A percentile compares a stretch with the other conserved stretches of the same genome.
Conservation (phyloP, 2,797 vertebrate species). For the Bradypus variegatus region DNA sequence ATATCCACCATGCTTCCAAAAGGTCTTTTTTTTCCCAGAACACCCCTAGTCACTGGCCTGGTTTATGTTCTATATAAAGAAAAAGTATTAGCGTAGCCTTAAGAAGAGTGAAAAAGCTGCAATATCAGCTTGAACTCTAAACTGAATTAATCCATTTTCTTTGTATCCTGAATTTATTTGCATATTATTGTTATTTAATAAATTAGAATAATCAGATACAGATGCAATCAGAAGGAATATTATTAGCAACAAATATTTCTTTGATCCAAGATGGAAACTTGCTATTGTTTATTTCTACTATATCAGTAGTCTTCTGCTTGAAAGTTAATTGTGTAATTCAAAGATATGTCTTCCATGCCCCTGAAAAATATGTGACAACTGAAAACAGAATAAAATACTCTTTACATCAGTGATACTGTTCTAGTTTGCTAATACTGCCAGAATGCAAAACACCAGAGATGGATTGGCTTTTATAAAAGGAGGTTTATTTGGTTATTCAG, state of each 20-base stretch:
- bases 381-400: constrained; percentile 35
- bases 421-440: too few species aligned
- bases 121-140: constrained; percentile 46
- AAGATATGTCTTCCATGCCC: not conserved
- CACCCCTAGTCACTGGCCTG: not conserved
- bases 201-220: constrained; percentile 62
- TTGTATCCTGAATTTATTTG: constrained; percentile 56
- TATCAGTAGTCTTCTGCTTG: constrained; percentile 26
- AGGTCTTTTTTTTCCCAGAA: not conserved
- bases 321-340: constrained; percentile 42
- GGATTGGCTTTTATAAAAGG: too few species aligned
- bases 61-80: not conserved
- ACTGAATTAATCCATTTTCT: constrained; percentile 50
- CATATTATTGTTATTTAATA: constrained; percentile 52
- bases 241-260: constrained; percentile 56
- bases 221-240: constrained; percentile 56
- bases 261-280: constrained; percentile 43
- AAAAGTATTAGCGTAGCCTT: constrained; percentile 18
- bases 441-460: too few species aligned
- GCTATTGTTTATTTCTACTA: constrained; percentile 50
- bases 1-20: not conserved
- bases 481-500: too few species aligned
- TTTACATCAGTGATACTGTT: not conserved
- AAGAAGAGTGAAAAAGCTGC: constrained; percentile 27
- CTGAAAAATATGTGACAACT: constrained; percentile 41